phyloP scores from a whole-genome alignment of 2,113 vertebrate genomes.

The Menidia beryllina region DNA sequence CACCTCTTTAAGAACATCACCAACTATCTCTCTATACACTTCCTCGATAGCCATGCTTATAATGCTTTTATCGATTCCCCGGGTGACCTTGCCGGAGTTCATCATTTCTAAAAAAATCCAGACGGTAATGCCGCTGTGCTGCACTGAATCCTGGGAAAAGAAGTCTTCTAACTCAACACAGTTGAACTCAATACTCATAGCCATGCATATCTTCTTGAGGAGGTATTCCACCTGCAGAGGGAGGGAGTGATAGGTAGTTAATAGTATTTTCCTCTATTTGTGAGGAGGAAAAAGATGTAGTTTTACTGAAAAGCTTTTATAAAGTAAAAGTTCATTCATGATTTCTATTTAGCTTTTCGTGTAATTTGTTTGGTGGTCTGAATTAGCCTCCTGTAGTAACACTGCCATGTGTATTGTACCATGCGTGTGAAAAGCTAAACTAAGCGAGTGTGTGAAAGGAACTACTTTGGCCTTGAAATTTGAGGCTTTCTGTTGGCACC shows the following conservation, averaged over 20 bases:
- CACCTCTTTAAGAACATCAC: constrained; percentile 96
- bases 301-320: not conserved
- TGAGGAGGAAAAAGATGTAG: not conserved
- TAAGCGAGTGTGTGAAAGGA: constrained; percentile 17
- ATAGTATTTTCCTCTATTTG: too few relatives aligned
- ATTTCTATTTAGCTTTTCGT: too few relatives aligned
- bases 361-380: too few relatives aligned
- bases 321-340: too few relatives aligned
- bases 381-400: not conserved
- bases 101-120: constrained; percentile 95
- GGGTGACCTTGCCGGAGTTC: constrained; percentile 87
- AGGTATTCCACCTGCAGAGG: constrained; percentile 90
- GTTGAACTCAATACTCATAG: constrained; percentile 90
- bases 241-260: not conserved
- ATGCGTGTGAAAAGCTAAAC: constrained; percentile 19
- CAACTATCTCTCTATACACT: constrained; percentile 94
- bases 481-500: constrained; percentile 43
- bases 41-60: constrained; percentile 93
- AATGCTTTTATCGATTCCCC: constrained; percentile 85
- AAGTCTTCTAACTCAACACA: constrained; percentile 90
- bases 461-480: constrained; percentile 29
- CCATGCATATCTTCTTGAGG: constrained; percentile 91
- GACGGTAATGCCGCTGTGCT: constrained; percentile 85
- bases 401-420: not conserved
- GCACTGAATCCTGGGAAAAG: constrained; percentile 86